Evolutionary conservation across 2,888 invertebrate species (phyloP).

Genomic region (Lithophane ornitopus): DNA sequence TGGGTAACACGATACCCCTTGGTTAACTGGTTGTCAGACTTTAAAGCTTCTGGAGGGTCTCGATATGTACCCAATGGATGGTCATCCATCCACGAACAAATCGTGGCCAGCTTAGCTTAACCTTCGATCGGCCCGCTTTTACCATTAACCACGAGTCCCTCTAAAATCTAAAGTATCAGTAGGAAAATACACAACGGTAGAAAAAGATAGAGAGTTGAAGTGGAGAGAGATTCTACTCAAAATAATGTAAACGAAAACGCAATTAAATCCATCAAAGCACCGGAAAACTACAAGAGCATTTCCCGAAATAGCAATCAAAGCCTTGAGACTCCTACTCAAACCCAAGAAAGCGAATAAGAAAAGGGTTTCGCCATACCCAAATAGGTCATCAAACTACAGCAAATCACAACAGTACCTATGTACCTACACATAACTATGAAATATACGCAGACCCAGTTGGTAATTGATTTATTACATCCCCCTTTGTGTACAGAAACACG

Average conservation of each 20-base stretch:
- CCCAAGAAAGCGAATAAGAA: not conserved
- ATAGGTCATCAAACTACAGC: conserved; percentile 25
- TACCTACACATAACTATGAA: conserved; percentile 32
- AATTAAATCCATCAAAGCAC: not conserved
- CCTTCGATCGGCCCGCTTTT: no score
- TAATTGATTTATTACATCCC: conserved; percentile 72
- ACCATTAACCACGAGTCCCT: no score
- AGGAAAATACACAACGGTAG: not conserved
- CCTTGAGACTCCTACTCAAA: not conserved
- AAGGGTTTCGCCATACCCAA: not conserved
- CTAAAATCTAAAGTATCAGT: not conserved
- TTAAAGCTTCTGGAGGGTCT: no score
- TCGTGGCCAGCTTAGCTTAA: no score
- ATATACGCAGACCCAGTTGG: conserved; percentile 37
- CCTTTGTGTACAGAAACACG: conserved; percentile 57
- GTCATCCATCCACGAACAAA: no score
- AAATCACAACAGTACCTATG: conserved; percentile 31
- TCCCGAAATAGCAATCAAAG: conserved; percentile 1
- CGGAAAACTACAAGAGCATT: conserved; percentile 3
- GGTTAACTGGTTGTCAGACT: no score
- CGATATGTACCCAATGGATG: no score
- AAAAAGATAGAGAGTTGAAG: no score
- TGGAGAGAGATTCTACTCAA: no score
- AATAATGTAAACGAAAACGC: not conserved
- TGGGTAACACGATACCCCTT: no score